A percentile compares a stretch with the other conserved stretches of the same genome.
Conservation (phyloP, 2,888 invertebrate genomes). For the Esperia sulphurella region DNA sequence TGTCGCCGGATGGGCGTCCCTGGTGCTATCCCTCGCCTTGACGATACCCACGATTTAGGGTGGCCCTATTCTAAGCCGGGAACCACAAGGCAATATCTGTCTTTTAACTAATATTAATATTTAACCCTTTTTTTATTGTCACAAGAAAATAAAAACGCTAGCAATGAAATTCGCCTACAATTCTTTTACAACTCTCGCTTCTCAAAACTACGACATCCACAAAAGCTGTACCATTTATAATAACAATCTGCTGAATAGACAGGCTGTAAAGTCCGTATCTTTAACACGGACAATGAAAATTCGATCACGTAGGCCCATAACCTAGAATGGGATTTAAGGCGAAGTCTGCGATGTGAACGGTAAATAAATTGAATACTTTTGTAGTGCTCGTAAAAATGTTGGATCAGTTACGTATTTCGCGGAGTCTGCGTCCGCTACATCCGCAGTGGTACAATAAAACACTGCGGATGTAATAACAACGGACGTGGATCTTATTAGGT, state of each 20-base stretch:
- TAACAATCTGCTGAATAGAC: constrained; percentile 31
- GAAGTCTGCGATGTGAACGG: constrained; percentile 23
- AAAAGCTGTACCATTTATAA: constrained; percentile 6
- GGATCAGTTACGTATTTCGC: constrained; percentile 20
- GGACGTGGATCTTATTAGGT: neutral
- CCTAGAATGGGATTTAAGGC: constrained; percentile 30
- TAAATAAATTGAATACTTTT: constrained; percentile 44
- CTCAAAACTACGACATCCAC: neutral
- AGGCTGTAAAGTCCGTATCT: constrained; percentile 27
- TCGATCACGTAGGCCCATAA: constrained; percentile 46
- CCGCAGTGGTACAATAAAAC: constrained; percentile 6
- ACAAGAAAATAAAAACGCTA: too few relatives aligned
- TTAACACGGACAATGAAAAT: constrained; percentile 30
- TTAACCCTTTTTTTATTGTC: too few relatives aligned
- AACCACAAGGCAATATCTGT: too few relatives aligned
- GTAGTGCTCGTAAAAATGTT: constrained; percentile 33
- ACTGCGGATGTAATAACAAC: constrained; percentile 6
- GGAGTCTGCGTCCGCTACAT: constrained; percentile 1
- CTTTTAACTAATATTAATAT: too few relatives aligned
- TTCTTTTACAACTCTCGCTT: too few relatives aligned
- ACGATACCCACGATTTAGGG: too few relatives aligned
- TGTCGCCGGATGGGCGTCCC: too few relatives aligned
- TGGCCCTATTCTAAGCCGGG: too few relatives aligned
- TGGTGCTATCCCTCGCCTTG: too few relatives aligned
- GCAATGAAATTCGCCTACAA: too few relatives aligned